A percentile compares a stretch with the other conserved stretches of the same genome.
Conservation (phyloP, 2,888 invertebrate genomes). For the Carterocephalus palaemon region DNA sequence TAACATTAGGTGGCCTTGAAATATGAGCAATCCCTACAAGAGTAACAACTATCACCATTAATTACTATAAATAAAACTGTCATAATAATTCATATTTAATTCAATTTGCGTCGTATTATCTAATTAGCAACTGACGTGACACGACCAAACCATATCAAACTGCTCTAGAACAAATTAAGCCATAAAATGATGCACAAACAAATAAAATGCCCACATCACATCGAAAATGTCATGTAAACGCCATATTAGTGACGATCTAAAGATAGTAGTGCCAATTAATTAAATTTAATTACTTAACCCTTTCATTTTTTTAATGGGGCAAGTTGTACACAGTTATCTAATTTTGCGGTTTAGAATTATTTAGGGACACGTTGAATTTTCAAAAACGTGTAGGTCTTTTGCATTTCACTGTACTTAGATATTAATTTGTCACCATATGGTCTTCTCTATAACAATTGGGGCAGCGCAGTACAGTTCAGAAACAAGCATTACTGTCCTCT, state of each 20-base stretch:
- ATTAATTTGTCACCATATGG: too few relatives aligned
- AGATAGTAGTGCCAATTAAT: constrained; percentile 57
- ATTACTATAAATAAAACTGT: too few relatives aligned
- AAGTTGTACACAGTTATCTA: not conserved
- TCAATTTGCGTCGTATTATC: constrained; percentile 1
- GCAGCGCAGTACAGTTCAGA: too few relatives aligned
- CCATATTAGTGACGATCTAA: constrained; percentile 48
- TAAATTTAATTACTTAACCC: constrained; percentile 64
- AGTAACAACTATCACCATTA: too few relatives aligned
- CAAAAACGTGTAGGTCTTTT: not conserved
- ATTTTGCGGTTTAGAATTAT: not conserved
- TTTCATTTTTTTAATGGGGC: constrained; percentile 35
- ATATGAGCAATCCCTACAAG: too few relatives aligned
- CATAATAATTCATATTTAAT: too few relatives aligned
- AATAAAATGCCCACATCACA: constrained; percentile 50
- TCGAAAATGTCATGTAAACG: constrained; percentile 60
- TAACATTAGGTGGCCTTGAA: too few relatives aligned
- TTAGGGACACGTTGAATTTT: not conserved
- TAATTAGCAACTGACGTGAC: constrained; percentile 8
- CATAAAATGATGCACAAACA: constrained; percentile 32
- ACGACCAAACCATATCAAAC: constrained; percentile 7
- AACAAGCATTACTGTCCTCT: too few relatives aligned
- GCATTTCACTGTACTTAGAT: too few relatives aligned
- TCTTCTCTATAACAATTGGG: too few relatives aligned
- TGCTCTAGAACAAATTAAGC: constrained; percentile 24